These are phyloP conservation scores for Clupea harengus DNA, from an alignment of 2,113 vertebrate species.

Conservation along the genomic window DNA sequence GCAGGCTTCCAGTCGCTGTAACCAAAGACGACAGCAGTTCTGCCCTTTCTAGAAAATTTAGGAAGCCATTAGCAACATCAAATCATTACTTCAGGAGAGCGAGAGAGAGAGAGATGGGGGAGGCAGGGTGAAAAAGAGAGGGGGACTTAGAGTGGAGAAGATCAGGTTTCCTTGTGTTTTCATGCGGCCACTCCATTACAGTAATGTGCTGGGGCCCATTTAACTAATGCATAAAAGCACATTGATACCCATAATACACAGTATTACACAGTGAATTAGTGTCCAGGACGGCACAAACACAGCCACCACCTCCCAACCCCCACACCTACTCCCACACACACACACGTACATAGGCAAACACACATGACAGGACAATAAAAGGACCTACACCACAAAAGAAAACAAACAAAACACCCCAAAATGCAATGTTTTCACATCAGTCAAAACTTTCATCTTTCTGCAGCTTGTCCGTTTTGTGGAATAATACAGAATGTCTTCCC, in stretches of 20 bases:
- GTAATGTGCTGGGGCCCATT: conserved; percentile 80
- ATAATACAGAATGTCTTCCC: background rate
- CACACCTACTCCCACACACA: conserved; percentile 12
- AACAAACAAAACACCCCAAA: background rate
- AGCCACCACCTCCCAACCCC: conserved; percentile 25
- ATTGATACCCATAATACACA: conserved; percentile 63
- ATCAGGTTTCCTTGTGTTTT: conserved; percentile 83
- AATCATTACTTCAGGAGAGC: conserved; percentile 78
- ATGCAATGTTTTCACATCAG: background rate
- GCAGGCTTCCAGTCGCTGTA: conserved; percentile 72
- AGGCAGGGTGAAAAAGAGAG: conserved; percentile 17
- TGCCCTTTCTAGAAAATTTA: conserved; percentile 87
- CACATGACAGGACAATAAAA: background rate
- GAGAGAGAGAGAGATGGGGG: conserved; percentile 31
- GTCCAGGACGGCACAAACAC: conserved; percentile 36
- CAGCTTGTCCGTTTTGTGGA: background rate
- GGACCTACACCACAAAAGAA: background rate
- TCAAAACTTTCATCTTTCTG: background rate
- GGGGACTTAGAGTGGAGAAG: conserved; percentile 45
- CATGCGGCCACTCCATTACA: conserved; percentile 83
- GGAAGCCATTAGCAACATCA: conserved; percentile 94
- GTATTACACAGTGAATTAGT: conserved; percentile 56
- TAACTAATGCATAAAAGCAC: conserved; percentile 70
- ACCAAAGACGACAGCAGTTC: conserved; percentile 80
- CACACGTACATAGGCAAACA: conserved; percentile 8